Base-by-base conservation (phyloP, 2,113 vertebrate species). In the Lucifuga dentata region DNA sequence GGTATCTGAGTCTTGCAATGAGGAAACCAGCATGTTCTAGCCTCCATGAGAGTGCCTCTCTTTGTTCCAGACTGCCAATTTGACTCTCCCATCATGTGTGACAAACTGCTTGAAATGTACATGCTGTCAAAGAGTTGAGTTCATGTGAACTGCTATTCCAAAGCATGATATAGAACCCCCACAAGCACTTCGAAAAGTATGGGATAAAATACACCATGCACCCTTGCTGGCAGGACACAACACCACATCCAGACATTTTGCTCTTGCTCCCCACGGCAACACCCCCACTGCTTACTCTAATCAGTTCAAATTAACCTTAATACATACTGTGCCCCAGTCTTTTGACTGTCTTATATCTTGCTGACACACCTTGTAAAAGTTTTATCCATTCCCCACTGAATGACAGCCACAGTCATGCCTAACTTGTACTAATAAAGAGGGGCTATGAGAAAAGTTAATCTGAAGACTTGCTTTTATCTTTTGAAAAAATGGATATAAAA, bases 231-330 rank as follows among this genome's bases (percentile, higher is more conserved):
- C 41, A 53, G 80, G 82, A 76, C 46, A 56, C 73, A 51, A 48
- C 45, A 46, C 84, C 49, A 44, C 26, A 15, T 21, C 13, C 20
- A n/a, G 53, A 16, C 13, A 17, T 9, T 15, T 8, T 5, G 46
- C 52, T 67, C 65, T n/a, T 6, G 20, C 43, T 80, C 72, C 73
- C 78, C 85, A 80, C 74, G 82, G 86, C 82, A 75, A 88, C 85
- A 58, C 38, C 56, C 66, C 72, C 66, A 13, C 78, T 84, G 71
- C 81, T 89, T 88, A 87, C 87, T 87, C 87, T 86, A 88, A 91
- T 91, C 90, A 92, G 68, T 85, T 92, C 68, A 84, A 87, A 92
- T 92, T 92, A 92, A 88, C 84, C 86, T 88, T 84, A 90, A 91
- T 89, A 72, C 83, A 82, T 41, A 41, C 59, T 41, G 53, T 20